Conservation (phyloP, 2,888 invertebrate genomes). For the Zeuzera pyrina region DNA sequence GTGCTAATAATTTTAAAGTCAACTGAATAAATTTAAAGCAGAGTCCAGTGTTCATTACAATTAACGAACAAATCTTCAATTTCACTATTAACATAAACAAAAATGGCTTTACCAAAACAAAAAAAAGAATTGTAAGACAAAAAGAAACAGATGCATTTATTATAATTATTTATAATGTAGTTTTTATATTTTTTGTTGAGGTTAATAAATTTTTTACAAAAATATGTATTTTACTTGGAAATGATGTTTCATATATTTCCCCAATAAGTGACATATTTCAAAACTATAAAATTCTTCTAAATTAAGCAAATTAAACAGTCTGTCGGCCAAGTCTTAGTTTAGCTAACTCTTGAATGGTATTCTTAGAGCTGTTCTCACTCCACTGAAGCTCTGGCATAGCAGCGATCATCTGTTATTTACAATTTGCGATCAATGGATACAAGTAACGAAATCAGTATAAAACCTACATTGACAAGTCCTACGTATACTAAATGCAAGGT, state of each 20-base stretch:
- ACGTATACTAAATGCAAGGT: no score
- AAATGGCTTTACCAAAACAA: no score
- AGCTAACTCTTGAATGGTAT: slow-evolving; percentile 52
- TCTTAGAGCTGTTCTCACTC: slow-evolving; percentile 51
- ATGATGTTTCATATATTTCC: neutral
- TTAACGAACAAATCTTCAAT: no score
- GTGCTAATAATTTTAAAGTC: no score
- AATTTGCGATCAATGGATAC: no score
- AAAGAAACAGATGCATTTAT: neutral
- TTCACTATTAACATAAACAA: no score
- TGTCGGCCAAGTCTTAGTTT: slow-evolving; percentile 42
- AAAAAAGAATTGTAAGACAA: no score
- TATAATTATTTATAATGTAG: neutral
- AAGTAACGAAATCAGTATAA: no score
- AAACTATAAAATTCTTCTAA: neutral
- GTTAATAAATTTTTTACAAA: neutral
- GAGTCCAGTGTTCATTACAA: no score
- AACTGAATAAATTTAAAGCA: no score
- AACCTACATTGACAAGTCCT: no score
- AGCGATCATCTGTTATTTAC: slow-evolving; percentile 58
- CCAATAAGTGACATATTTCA: no score
- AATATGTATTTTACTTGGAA: neutral
- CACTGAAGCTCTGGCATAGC: slow-evolving; percentile 53
- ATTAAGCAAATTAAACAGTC: slow-evolving; percentile 25
- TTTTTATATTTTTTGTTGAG: neutral